Base-by-base conservation (phyloP, 1,140 invertebrate genomes). In the Lordiphosa collinella region DNA sequence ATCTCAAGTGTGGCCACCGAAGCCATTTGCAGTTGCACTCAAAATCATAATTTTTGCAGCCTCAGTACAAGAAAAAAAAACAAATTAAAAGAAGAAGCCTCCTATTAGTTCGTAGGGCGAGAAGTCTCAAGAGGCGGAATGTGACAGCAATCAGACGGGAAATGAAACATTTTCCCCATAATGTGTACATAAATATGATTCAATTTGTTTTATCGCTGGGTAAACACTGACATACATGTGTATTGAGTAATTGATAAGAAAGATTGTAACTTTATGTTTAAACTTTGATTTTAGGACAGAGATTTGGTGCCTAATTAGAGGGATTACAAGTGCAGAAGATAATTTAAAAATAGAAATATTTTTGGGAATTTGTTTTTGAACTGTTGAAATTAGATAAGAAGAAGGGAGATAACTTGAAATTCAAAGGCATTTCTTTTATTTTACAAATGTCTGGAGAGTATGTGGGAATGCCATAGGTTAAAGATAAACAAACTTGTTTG, bases 21-120 rank as follows among this genome's bases (percentile, higher is more conserved):
- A 46, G 55, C 51, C 54, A 64, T 82, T 82, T 67, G 66, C 59
- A 71, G 79, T 68, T 76, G 66, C 78, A 82, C 62, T 75, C 50
- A 55, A 49, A 82, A 63, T 63, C 62, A 58, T 54, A 51, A 60
- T 59, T 54, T 64, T 14, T 32, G 40, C 16, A 34, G 43, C 25
- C 32, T 41, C 58, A 41, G 43, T 12, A n/a, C n/a, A n/a, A 6
- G 11, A 29, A 47, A 56, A 41, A 41, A 18, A n/a, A n/a, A n/a
- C n/a, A n/a, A n/a, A n/a, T n/a, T n/a, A 66, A 14, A 46, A 29
- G 43, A 5, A 29, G 13, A 36, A 44, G 40, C 22, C 22, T 25
- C 22, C 22, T 7, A 25, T 18, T 25, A 25, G 25, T 29, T 8
- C 18, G 25, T 29, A 57, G 65, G 51, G 44, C 55, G 54, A 44